phyloP scores from a whole-genome alignment of 2,888 invertebrate genomes.

The Imbricaverruca yamaguchii region DNA sequence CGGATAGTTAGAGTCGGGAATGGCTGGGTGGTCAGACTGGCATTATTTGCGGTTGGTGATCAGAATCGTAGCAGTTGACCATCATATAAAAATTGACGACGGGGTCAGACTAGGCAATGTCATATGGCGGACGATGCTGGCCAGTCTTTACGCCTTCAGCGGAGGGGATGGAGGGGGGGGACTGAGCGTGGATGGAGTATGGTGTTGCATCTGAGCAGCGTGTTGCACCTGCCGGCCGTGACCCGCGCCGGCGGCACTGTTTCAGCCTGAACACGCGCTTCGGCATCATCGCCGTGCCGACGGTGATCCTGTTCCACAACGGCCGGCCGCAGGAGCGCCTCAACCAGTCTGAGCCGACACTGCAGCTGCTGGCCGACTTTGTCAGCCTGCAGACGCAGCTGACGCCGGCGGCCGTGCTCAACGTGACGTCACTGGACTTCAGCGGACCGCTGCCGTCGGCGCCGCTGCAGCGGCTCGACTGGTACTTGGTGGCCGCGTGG shows the following conservation, averaged over 20 bases:
- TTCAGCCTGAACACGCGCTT: constrained; percentile 68
- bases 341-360: constrained; percentile 49
- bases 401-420: neutral
- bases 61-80: too few relatives aligned
- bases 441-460: constrained; percentile 1
- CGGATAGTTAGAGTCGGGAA: too few relatives aligned
- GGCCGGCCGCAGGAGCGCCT: constrained; percentile 76
- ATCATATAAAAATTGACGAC: too few relatives aligned
- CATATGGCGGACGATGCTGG: too few relatives aligned
- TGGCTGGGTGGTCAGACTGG: too few relatives aligned
- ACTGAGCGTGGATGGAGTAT: too few relatives aligned
- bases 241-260: constrained; percentile 24
- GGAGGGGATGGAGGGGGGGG: too few relatives aligned
- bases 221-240: too few relatives aligned
- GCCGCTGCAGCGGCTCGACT: neutral
- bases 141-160: too few relatives aligned
- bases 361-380: constrained; percentile 15
- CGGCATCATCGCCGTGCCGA: constrained; percentile 84
- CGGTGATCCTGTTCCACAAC: constrained; percentile 80
- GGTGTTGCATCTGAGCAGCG: too few relatives aligned
- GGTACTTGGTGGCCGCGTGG: constrained; percentile 17
- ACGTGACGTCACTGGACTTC: neutral
- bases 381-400: neutral
- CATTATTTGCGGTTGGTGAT: too few relatives aligned
- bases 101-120: too few relatives aligned